These are phyloP conservation scores for Bembecia ichneumoniformis DNA, from an alignment of 2,888 invertebrate genomes.

Conservation along the genomic window DNA sequence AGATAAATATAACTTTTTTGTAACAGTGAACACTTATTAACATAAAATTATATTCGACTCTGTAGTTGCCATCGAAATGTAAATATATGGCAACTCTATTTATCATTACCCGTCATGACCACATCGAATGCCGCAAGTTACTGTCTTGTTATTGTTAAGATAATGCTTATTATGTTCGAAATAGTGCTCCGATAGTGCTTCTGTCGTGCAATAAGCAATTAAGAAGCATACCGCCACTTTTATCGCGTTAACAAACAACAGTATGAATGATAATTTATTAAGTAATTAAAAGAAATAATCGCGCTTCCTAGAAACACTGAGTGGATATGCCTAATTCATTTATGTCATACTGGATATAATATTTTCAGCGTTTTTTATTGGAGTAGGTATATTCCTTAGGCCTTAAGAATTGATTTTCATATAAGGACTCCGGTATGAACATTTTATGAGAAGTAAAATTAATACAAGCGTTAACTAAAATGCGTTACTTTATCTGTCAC, in stretches of 20 bases:
- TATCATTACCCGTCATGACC: constrained; percentile 27
- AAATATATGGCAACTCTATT: neutral
- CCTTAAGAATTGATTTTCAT: too few species aligned
- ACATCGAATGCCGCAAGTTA: constrained; percentile 44
- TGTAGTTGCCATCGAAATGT: too few species aligned
- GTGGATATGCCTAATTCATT: neutral
- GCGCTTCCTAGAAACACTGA: neutral
- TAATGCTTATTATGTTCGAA: constrained; percentile 69
- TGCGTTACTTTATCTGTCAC: too few species aligned
- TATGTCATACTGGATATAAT: too few species aligned
- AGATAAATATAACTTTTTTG: too few species aligned
- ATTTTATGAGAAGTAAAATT: too few species aligned
- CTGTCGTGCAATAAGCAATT: constrained; percentile 64
- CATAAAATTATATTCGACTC: too few species aligned
- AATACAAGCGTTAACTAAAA: too few species aligned
- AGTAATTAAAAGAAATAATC: constrained; percentile 19
- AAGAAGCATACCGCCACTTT: constrained; percentile 40
- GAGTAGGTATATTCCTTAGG: too few species aligned
- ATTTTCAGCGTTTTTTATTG: too few species aligned
- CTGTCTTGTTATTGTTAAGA: constrained; percentile 67
- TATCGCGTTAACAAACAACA: neutral
- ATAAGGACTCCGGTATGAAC: too few species aligned
- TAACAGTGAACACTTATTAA: too few species aligned
- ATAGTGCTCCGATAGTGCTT: constrained; percentile 59
- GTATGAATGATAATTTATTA: constrained; percentile 1